Evolutionary conservation across 1,140 invertebrate species (phyloP).

Genomic region (Drosophila ohnishii): DNA sequence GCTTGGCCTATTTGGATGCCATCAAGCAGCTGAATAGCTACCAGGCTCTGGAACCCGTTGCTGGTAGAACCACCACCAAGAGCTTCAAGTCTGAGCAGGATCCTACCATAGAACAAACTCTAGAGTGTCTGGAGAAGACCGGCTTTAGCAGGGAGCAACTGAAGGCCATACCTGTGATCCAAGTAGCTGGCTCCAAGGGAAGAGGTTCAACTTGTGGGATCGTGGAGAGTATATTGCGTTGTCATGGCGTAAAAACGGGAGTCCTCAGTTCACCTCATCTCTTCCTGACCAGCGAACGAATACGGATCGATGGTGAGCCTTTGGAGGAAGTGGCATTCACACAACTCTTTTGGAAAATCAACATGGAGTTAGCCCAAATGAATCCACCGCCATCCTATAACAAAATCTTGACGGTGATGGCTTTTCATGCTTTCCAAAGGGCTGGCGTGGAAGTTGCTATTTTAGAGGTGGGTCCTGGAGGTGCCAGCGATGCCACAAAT

Average conservation of each 20-base stretch:
- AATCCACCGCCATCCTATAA: constrained; percentile 96
- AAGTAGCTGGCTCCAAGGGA: constrained; percentile 65
- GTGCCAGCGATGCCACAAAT: constrained; percentile 97
- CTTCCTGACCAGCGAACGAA: constrained; percentile 94
- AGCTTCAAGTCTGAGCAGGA: constrained; percentile 14
- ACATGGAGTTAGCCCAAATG: constrained; percentile 84
- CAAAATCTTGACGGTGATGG: constrained; percentile 95
- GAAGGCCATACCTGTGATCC: constrained; percentile 56
- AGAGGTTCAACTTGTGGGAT: constrained; percentile 95
- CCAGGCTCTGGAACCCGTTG: constrained; percentile 30
- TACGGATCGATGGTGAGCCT: constrained; percentile 93
- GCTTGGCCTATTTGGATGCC: constrained; percentile 54
- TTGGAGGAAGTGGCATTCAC: constrained; percentile 90
- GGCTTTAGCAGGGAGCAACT: constrained; percentile 35
- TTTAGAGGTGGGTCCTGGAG: constrained; percentile 98
- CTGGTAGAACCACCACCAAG: constrained; percentile 31
- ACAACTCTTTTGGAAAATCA: constrained; percentile 92
- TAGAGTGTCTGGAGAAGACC: constrained; percentile 47
- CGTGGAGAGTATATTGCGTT: constrained; percentile 93
- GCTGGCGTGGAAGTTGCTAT: constrained; percentile 97
- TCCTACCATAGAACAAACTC: constrained; percentile 51
- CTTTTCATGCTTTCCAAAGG: constrained; percentile 93
- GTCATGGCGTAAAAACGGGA: constrained; percentile 94
- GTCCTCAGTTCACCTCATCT: constrained; percentile 98
- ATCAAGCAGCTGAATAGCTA: constrained; percentile 49